Conservation (phyloP, 2,113 vertebrate species). For the Neopipo cinnamomea region DNA sequence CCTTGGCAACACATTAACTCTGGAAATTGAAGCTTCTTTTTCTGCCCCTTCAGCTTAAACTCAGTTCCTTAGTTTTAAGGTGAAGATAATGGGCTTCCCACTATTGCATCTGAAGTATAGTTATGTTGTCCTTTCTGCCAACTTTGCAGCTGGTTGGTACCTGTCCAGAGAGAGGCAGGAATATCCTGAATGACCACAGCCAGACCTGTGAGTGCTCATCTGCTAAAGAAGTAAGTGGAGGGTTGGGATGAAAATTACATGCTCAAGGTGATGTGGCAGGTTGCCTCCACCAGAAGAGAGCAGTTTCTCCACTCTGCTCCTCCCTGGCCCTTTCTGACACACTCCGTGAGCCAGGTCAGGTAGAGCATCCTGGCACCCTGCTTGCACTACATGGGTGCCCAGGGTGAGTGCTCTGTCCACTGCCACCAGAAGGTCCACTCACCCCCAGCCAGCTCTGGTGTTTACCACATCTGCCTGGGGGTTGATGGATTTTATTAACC, state of each 20-base stretch:
- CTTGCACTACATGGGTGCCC: not conserved
- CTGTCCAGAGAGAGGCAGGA: not conserved
- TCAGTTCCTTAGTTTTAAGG: not conserved
- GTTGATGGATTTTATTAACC: not conserved
- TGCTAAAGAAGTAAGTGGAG: not conserved
- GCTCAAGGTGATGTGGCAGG: not conserved
- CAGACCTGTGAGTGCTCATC: not conserved
- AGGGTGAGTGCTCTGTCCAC: not conserved
- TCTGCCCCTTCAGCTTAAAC: not conserved
- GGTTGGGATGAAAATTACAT: not conserved
- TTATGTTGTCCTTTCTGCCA: not conserved
- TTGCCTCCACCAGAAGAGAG: not conserved
- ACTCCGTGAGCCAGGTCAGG: fast-evolving
- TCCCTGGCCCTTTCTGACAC: not conserved
- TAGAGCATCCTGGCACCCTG: not conserved
- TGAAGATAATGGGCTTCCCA: not conserved
- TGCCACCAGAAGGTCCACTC: not conserved
- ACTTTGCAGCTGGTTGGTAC: not conserved
- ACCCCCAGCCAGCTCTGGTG: not conserved
- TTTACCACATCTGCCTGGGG: not conserved
- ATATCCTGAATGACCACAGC: not conserved
- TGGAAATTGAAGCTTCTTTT: not conserved
- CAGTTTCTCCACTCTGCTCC: not conserved
- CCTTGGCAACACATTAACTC: not conserved
- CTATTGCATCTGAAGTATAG: not conserved